phyloP scores from a whole-genome alignment of 2,113 vertebrate genomes.

The Ellobius talpinus region DNA sequence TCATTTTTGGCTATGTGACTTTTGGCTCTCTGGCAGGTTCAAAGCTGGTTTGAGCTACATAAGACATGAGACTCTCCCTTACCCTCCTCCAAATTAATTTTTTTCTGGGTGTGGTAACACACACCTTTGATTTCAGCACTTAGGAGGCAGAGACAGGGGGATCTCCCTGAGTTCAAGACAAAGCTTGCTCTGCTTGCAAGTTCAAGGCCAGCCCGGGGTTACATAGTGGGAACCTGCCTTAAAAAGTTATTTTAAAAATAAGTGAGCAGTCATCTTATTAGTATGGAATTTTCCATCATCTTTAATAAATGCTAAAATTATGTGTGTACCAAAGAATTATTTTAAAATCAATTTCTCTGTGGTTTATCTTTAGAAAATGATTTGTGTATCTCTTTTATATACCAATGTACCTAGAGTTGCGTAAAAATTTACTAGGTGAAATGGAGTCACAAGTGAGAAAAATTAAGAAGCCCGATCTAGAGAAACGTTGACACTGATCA shows the following conservation, averaged over 20 bases:
- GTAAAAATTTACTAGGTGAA: neutral
- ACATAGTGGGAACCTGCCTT: neutral
- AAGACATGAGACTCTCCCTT: neutral
- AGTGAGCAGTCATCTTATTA: neutral
- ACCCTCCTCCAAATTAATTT: too few relatives aligned
- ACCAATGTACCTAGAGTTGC: neutral
- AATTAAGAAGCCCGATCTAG: neutral
- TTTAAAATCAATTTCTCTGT: neutral
- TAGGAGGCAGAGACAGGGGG: neutral
- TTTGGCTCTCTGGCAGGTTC: neutral
- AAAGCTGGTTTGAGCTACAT: neutral
- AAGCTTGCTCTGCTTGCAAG: neutral
- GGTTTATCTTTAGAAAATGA: neutral
- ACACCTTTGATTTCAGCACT: neutral
- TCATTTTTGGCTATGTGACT: neutral
- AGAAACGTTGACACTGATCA: neutral
- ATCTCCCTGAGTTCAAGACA: neutral
- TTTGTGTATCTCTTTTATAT: neutral
- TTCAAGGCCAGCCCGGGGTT: neutral
- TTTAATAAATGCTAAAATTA: neutral
- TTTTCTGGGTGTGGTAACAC: too few relatives aligned
- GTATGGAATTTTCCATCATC: neutral
- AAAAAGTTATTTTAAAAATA: neutral
- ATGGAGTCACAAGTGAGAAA: neutral
- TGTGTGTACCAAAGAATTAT: neutral